Conservation (phyloP, 2,113 vertebrate species). For the Stomatorhinus ivindoensis region DNA sequence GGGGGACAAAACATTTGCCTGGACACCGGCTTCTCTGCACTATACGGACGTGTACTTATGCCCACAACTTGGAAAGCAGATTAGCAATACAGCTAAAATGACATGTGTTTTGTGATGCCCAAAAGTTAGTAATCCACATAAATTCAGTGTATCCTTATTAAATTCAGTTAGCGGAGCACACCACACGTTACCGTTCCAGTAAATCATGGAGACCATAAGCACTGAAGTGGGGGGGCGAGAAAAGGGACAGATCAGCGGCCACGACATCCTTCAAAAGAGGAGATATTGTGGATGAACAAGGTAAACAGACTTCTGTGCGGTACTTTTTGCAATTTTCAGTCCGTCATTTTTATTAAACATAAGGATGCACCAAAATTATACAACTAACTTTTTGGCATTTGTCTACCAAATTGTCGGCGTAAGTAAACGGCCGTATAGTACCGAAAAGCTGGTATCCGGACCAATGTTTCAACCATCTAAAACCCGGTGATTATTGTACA, state of each 20-base stretch:
- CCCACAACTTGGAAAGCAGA: background rate
- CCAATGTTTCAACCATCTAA: too few species aligned
- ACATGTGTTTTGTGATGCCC: background rate
- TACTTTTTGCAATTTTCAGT: background rate
- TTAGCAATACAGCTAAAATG: background rate
- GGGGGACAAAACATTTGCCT: background rate
- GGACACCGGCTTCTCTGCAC: background rate
- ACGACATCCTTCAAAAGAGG: background rate
- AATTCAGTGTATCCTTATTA: background rate
- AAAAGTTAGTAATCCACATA: background rate
- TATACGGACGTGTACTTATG: background rate
- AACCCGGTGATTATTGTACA: too few species aligned
- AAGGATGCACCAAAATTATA: too few species aligned
- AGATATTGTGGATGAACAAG: background rate
- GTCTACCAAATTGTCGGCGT: too few species aligned
- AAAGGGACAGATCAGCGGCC: background rate
- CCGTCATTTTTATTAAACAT: background rate
- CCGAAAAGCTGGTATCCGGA: too few species aligned
- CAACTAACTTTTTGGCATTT: too few species aligned
- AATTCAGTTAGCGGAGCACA: background rate
- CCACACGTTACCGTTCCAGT: background rate
- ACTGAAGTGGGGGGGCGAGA: background rate
- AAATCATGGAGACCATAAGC: background rate
- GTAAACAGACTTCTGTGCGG: background rate
- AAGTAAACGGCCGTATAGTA: too few species aligned